Conservation (phyloP, 2,113 vertebrate genomes). For the Acanthisitta chloris region DNA sequence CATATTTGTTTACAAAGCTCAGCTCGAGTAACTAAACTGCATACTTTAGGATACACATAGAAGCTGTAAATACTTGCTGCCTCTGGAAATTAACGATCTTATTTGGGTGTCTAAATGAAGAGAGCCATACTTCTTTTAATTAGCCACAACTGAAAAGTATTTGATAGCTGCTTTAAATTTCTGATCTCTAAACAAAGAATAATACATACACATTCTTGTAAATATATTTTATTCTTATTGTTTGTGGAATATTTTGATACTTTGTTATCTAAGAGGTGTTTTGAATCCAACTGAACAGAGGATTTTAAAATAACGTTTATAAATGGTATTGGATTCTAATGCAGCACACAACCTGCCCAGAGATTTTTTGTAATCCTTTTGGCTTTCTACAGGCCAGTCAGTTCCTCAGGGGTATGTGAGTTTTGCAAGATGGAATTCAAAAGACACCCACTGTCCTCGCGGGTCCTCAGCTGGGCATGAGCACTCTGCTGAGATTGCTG, state of each 20-base stretch:
- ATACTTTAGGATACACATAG: background rate
- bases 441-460: background rate
- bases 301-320: background rate
- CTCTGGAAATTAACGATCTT: background rate
- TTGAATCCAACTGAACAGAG: background rate
- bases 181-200: background rate
- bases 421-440: background rate
- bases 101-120: background rate
- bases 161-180: background rate
- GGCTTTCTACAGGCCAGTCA: background rate
- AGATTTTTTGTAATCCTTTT: background rate
- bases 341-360: background rate
- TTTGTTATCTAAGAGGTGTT: background rate
- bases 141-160: background rate
- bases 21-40: background rate
- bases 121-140: background rate
- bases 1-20: slow-evolving; percentile 43
- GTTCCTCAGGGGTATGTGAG: background rate
- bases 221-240: background rate
- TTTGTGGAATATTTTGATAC: background rate
- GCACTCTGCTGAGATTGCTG: background rate
- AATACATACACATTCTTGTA: background rate
- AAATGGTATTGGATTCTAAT: background rate
- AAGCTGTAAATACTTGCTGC: background rate
- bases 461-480: background rate